Base-by-base conservation (phyloP, 2,888 invertebrate species). In the Eupeodes luniger region DNA sequence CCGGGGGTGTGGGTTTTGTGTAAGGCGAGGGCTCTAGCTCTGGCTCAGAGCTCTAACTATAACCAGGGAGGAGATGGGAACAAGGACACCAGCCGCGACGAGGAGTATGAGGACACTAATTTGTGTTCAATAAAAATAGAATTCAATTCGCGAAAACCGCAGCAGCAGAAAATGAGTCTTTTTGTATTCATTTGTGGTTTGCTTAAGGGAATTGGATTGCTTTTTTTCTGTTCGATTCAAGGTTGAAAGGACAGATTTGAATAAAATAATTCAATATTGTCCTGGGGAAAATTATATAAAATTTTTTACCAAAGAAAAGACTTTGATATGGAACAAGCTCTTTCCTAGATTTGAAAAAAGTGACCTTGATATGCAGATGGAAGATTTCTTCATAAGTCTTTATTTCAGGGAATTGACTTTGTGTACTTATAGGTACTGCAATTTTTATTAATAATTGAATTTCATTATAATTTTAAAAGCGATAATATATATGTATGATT, bases 101-200 rank as follows among this genome's bases (percentile, higher is more conserved):
- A 40, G 40, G 40, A 9, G 40, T 40, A 40, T 55, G 70, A 49
- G 64, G 69, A 10, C 57, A 77, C 74, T 70, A 69, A 75, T 70
- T 83, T 79, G 14, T 57, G 70, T 70, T 83, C 84, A 78, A 84
- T 81, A 84, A 69, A 87, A 88, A 81, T 76, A 40, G 40, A 86
- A 79, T 78, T 72, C 66, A 80, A 72, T 75, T 74, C 64, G 64
- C 59, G 47, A 12, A 34, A 74, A 40, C 53, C 62, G 55, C 62
- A 40, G 27, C 40, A 69, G 61, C 74, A 57, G 75, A 62, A 19
- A 69, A 62, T 57, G 66, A 59, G 44, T 47, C 51, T 82, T 67
- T 40, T 27, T 49, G 14, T 55, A 55, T 70, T 72, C 72, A 59
- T 47, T 72, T 47, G 44, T 61, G 49, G 49, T 57, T 51, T 59